A percentile compares a stretch with the other conserved stretches of the same genome.
Conservation (phyloP, 2,113 vertebrate species). For the Protobothrops mucrosquamatus region DNA sequence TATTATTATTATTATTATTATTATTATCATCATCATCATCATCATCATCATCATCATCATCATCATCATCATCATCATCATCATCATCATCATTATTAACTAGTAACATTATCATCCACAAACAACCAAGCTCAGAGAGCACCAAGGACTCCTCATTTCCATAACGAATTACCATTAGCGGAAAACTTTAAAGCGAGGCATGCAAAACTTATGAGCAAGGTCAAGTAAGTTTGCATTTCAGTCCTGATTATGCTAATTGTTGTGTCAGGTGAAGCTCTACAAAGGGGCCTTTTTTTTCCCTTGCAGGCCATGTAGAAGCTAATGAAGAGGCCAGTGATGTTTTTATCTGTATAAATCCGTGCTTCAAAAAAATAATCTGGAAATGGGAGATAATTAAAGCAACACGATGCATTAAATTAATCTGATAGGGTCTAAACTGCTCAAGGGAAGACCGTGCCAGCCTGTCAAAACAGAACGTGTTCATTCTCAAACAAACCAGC, state of each 20-base stretch:
- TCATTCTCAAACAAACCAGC: constrained; percentile 28
- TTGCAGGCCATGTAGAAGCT: constrained; percentile 11
- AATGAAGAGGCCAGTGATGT: neutral
- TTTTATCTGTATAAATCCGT: constrained; percentile 36
- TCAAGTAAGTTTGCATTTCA: neutral
- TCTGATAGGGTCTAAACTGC: constrained; percentile 12
- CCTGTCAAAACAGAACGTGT: constrained; percentile 20
- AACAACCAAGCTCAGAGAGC: neutral
- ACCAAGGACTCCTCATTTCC: neutral
- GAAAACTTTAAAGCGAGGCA: neutral
- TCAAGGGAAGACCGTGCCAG: constrained; percentile 18
- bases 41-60: no score
- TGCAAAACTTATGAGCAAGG: constrained; percentile 6
- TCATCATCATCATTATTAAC: neutral
- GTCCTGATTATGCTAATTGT: constrained; percentile 5
- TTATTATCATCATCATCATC: no score
- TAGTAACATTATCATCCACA: neutral
- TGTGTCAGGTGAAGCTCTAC: neutral
- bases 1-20: no score
- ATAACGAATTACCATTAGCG: neutral
- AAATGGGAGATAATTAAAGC: constrained; percentile 33
- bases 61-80: no score
- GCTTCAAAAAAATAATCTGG: constrained; percentile 8
- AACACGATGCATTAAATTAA: constrained; percentile 28
- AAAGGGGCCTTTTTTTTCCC: neutral